Conservation (phyloP, 1,140 invertebrate species). For the Macrocentrus cingulum region DNA sequence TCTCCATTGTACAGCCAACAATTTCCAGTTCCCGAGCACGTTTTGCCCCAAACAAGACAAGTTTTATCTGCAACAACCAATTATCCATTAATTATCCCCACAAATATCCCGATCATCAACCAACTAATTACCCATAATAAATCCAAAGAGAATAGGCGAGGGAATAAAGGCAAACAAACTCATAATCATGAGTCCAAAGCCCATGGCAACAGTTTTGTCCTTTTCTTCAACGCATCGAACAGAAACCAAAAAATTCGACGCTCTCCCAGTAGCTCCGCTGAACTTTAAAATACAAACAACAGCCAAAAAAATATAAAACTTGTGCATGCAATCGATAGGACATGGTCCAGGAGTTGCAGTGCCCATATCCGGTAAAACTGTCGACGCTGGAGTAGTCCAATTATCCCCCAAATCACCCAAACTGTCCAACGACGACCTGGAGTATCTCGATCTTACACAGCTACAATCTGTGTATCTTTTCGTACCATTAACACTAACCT, state of each 20-base stretch:
- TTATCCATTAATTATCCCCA: slow-evolving; percentile 21
- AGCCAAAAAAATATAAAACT: slow-evolving; percentile 68
- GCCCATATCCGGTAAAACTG: slow-evolving; percentile 40
- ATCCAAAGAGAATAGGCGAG: slow-evolving; percentile 73
- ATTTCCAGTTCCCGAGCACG: slow-evolving; percentile 71
- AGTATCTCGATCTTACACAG: slow-evolving; percentile 51
- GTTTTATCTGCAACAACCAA: slow-evolving; percentile 60
- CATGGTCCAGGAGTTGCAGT: slow-evolving; percentile 65
- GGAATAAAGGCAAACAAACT: slow-evolving; percentile 72
- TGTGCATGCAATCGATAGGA: slow-evolving; percentile 65
- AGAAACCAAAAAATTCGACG: slow-evolving; percentile 69
- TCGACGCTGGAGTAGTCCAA: slow-evolving; percentile 19
- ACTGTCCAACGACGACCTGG: slow-evolving; percentile 27
- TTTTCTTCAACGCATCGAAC: slow-evolving; percentile 72
- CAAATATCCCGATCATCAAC: slow-evolving; percentile 4
- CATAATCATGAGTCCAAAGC: slow-evolving; percentile 67
- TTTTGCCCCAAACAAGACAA: slow-evolving; percentile 75
- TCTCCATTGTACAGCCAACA: slow-evolving; percentile 74
- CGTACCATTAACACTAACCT: slow-evolving; percentile 34
- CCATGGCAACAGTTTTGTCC: slow-evolving; percentile 73
- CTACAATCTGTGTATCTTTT: slow-evolving; percentile 61
- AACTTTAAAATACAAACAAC: slow-evolving; percentile 71
- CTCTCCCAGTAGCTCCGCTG: slow-evolving; percentile 67
- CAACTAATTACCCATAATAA: slow-evolving; percentile 65
- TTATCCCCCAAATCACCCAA: slow-evolving; percentile 24